phyloP scores from a whole-genome alignment of 2,888 invertebrate species.

The Netelia inedita region DNA sequence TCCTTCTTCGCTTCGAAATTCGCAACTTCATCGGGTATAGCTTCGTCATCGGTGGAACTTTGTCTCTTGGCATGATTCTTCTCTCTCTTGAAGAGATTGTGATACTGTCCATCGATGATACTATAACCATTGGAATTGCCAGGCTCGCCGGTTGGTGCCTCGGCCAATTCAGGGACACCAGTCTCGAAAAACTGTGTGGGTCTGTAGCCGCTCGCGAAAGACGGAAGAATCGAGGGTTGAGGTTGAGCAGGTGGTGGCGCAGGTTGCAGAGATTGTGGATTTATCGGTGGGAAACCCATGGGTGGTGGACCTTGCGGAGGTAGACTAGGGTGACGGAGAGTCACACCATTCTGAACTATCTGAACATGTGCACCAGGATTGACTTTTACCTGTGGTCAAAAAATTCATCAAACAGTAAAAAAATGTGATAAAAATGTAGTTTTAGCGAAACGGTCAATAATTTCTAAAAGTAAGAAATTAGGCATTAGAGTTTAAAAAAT shows the following conservation, averaged over 20 bases:
- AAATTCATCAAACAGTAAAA: background rate
- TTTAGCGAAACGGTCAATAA: too few species aligned
- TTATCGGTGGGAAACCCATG: conserved; percentile 78
- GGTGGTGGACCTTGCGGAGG: conserved; percentile 74
- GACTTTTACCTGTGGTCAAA: conserved; percentile 78
- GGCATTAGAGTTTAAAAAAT: background rate
- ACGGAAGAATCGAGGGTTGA: conserved; percentile 62
- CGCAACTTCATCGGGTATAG: conserved; percentile 12
- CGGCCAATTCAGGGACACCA: conserved; percentile 69
- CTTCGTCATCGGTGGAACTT: conserved; percentile 60
- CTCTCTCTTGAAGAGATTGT: conserved; percentile 77
- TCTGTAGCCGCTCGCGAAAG: conserved; percentile 57
- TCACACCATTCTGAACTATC: conserved; percentile 80
- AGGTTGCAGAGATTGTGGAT: conserved; percentile 70
- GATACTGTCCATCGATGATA: conserved; percentile 78
- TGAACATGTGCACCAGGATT: conserved; percentile 81
- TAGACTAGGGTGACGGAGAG: conserved; percentile 80
- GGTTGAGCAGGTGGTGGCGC: conserved; percentile 43
- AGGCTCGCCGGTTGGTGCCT: conserved; percentile 63
- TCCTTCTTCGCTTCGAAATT: conserved; percentile 66
- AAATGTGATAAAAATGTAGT: background rate
- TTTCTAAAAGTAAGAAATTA: too few species aligned
- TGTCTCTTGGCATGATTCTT: conserved; percentile 71
- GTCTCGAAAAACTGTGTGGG: conserved; percentile 74
- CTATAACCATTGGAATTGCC: conserved; percentile 67